Percentiles rank a stretch among this genome's conserved stretches.
phyloP scores from a whole-genome alignment of 2,113 vertebrate genomes.

The Ahaetulla prasina region DNA sequence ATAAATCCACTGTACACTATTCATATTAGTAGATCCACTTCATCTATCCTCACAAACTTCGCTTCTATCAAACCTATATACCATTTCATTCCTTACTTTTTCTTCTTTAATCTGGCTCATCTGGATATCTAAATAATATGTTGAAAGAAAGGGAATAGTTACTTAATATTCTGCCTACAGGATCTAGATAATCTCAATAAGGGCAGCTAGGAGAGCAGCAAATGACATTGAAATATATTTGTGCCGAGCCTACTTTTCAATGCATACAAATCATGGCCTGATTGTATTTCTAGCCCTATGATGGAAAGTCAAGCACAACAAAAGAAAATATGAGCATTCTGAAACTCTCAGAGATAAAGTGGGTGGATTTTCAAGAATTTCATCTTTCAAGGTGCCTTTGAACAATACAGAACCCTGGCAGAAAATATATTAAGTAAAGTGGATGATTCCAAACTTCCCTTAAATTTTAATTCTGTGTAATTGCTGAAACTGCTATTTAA shows the following conservation, averaged over 20 bases:
- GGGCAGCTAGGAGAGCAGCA: background rate
- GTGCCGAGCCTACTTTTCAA: background rate
- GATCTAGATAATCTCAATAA: background rate
- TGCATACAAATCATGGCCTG: background rate
- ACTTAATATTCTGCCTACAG: background rate
- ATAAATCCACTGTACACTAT: background rate
- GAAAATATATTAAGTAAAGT: background rate
- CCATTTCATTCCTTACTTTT: background rate
- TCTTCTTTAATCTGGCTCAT: background rate
- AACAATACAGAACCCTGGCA: background rate
- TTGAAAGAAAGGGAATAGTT: background rate
- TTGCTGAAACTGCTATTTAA: background rate
- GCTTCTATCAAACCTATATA: background rate
- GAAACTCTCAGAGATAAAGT: background rate
- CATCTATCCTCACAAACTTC: background rate
- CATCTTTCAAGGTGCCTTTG: background rate
- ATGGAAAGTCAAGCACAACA: fast-evolving
- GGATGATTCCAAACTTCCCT: background rate
- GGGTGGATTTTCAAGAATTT: background rate
- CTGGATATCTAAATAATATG: background rate
- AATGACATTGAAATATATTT: background rate
- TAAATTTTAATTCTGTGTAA: background rate
- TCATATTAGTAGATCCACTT: background rate
- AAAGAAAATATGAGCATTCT: background rate
- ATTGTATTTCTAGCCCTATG: background rate